Base-by-base conservation (phyloP, 2,888 invertebrate species). In the Tetanocera ferruginea region DNA sequence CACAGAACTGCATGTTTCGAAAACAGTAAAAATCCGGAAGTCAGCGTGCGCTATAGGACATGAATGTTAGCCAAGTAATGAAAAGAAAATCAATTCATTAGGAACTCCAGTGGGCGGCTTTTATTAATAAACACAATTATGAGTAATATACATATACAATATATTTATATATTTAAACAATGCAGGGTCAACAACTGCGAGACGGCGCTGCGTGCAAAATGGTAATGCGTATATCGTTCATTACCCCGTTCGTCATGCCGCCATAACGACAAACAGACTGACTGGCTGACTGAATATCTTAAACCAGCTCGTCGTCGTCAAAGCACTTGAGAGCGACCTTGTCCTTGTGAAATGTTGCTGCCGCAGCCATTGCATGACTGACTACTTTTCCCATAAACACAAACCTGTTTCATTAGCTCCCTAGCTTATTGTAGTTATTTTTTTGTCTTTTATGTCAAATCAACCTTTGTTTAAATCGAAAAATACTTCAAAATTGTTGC, bases 271-370 rank as follows among this genome's bases (percentile, higher is more conserved):
- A 3, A 5, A n/a, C 28, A 37, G 14, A n/a, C 34, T 37, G 34
- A 31, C 34, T 4, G 34, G 17, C 34, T 25, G 19, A 62, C 14
- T 11, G 6, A 64, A 25, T 49, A 49, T 25, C 25, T 19, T n/a
- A 55, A 34, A 34, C 6, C n/a, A 34, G 31, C 14, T 25, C 19
- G 23, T 31, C 19, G 37, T 5, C 43, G 14, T 57, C 14, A 43
- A 19, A 49, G 11, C 17, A 23, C 17, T 60, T 57, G 23, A 25
- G 31, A 5, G 57, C 43, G 43, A 55, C 72, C 60, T 60, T 72
- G 72, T 72, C 55, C 71, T 71, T 52, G 55, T 43, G 23, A 23
- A 43, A 9, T 17, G 69, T 28, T 51, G 51, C 51, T 17, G 28
- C 37, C 8, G 14, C 43, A 37, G 37, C 31, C 19, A 23, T 37